These are phyloP conservation scores for Herpetotheres cachinnans DNA, from an alignment of 2,113 vertebrate genomes.

Conservation along the genomic window DNA sequence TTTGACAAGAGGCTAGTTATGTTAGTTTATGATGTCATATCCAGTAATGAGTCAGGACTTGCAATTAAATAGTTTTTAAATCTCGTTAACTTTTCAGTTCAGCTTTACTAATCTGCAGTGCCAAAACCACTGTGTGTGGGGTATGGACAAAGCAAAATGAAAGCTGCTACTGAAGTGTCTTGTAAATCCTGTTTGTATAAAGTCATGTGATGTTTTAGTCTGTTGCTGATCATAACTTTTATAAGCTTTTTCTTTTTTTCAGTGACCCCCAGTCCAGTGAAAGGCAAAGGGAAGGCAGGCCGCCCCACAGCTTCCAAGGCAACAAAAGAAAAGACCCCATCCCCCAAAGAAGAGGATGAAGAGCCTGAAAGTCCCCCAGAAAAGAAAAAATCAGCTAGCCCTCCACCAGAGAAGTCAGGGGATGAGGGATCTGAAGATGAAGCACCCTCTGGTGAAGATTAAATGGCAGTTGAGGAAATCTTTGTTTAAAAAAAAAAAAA, in stretches of 20 bases:
- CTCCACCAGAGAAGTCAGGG: constrained; percentile 88
- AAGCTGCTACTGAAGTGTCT: background rate
- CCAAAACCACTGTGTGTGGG: rapidly evolving
- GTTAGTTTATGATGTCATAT: background rate
- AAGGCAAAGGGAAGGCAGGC: constrained; percentile 96
- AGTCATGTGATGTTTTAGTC: background rate
- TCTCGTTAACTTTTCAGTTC: background rate
- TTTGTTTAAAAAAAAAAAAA: constrained; percentile 70
- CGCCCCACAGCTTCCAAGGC: constrained; percentile 90
- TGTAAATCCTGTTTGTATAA: background rate
- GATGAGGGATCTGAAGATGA: constrained; percentile 97
- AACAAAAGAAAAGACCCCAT: constrained; percentile 93
- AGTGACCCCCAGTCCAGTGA: constrained; percentile 97
- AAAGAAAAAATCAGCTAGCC: constrained; percentile 85
- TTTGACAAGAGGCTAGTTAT: background rate
- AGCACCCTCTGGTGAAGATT: constrained; percentile 95
- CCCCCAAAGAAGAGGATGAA: constrained; percentile 91
- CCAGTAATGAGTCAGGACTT: background rate
- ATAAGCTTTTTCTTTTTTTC: constrained; percentile 20
- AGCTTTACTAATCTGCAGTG: background rate
- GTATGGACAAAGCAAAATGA: background rate
- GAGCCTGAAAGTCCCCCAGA: constrained; percentile 85
- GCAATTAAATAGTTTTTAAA: background rate
- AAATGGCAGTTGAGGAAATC: constrained; percentile 77
- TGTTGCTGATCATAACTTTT: background rate